These are phyloP conservation scores for Sorex maritimensis DNA, from an alignment of 2,797 vertebrate species.

Conservation along the genomic window DNA sequence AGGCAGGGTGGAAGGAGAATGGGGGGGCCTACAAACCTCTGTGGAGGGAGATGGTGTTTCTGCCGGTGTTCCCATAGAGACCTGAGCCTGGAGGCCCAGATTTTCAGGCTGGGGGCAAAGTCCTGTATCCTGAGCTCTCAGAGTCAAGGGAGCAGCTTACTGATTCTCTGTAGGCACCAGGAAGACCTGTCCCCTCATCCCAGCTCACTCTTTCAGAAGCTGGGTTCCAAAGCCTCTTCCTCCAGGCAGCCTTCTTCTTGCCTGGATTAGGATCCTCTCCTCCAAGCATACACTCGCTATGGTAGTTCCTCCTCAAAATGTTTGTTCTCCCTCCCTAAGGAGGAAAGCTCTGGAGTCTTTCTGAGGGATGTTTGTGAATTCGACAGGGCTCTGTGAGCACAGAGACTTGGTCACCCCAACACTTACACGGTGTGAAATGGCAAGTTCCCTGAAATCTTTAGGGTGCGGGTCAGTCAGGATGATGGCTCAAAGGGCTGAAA, in stretches of 20 bases:
- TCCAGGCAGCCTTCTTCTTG: slow-evolving; percentile 41
- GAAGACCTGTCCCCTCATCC: slow-evolving; percentile 31
- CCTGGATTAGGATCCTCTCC: slow-evolving; percentile 12
- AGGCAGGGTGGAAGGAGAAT: neutral
- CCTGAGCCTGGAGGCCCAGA: neutral
- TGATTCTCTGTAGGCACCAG: neutral
- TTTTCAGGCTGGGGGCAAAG: neutral
- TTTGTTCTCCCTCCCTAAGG: slow-evolving; percentile 8
- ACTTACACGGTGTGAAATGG: neutral
- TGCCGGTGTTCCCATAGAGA: neutral
- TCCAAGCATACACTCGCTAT: neutral
- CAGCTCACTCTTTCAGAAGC: slow-evolving; percentile 3
- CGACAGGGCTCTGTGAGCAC: neutral
- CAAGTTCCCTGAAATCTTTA: neutral
- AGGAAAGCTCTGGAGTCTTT: neutral
- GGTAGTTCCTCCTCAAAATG: neutral
- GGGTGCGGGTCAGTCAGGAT: neutral
- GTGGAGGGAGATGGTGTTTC: neutral
- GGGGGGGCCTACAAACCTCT: neutral
- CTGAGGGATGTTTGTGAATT: neutral
- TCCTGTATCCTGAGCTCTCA: slow-evolving; percentile 11
- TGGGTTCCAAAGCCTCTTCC: neutral
- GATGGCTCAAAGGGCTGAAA: too few relatives aligned
- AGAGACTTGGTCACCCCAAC: neutral
- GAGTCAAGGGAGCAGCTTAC: neutral